Evolutionary conservation across 2,888 invertebrate species (phyloP).

Genomic region (Tetragonula carbonaria): DNA sequence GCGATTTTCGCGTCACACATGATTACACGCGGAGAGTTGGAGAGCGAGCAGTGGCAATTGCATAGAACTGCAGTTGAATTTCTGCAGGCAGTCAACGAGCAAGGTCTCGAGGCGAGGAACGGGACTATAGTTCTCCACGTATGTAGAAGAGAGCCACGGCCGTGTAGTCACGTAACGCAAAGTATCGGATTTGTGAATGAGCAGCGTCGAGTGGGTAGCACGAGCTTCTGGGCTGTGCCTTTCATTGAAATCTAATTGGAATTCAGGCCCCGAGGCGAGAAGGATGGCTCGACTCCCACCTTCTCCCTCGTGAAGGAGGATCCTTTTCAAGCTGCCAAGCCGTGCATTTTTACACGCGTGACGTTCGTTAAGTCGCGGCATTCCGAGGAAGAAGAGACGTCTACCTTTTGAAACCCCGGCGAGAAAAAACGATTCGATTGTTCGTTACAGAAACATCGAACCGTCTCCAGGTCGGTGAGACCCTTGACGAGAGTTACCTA

Average conservation of each 20-base stretch:
- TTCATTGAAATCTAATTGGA: slow-evolving; percentile 79
- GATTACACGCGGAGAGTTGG: slow-evolving; percentile 1
- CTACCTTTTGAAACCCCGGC: not conserved
- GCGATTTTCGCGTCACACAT: slow-evolving; percentile 25
- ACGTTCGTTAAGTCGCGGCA: slow-evolving; percentile 56
- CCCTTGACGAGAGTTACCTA: not conserved
- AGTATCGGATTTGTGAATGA: slow-evolving; percentile 77
- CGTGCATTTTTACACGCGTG: slow-evolving; percentile 75
- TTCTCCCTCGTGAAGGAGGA: slow-evolving; percentile 44
- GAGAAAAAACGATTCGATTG: not conserved
- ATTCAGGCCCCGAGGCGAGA: slow-evolving; percentile 72
- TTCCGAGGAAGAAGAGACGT: slow-evolving; percentile 52
- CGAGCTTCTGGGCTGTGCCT: slow-evolving; percentile 73
- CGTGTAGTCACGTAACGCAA: slow-evolving; percentile 66
- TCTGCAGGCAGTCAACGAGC: slow-evolving; percentile 48
- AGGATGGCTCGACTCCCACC: slow-evolving; percentile 71
- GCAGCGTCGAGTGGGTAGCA: slow-evolving; percentile 69
- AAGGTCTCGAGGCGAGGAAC: slow-evolving; percentile 52
- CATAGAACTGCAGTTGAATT: slow-evolving; percentile 44
- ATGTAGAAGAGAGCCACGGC: slow-evolving; percentile 34
- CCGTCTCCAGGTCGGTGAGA: not conserved
- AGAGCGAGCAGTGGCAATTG: not conserved
- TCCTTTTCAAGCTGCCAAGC: slow-evolving; percentile 69
- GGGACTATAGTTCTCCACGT: slow-evolving; percentile 40
- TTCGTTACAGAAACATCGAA: not conserved